Percentiles rank a stretch among this genome's conserved stretches.
phyloP scores from a whole-genome alignment of 2,113 vertebrate genomes.

The Oceanodroma tethys region DNA sequence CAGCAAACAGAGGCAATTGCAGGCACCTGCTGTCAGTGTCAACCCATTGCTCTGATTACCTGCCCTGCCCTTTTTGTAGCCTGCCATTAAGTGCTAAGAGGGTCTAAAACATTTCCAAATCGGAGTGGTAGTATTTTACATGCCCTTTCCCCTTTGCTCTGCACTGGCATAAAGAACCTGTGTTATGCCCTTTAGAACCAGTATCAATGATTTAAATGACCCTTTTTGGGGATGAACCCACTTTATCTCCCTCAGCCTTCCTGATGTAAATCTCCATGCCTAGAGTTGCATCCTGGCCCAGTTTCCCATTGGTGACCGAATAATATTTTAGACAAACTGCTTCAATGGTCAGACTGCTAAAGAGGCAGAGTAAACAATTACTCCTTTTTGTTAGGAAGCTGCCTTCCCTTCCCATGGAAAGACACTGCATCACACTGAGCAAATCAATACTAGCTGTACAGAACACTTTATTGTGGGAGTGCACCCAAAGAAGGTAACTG shows the following conservation, averaged over 20 bases:
- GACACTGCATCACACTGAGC: not conserved
- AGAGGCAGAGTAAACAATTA: constrained; percentile 1
- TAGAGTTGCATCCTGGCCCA: not conserved
- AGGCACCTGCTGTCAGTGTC: not conserved
- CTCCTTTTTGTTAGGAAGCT: constrained; percentile 22
- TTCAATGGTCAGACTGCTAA: constrained; percentile 3
- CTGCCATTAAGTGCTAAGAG: not conserved
- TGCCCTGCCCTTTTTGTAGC: not conserved
- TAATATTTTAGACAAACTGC: not conserved
- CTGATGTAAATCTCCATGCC: not conserved
- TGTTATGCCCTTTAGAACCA: not conserved
- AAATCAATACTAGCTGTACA: not conserved
- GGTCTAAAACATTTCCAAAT: not conserved
- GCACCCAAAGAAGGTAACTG: not conserved
- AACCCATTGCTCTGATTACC: not conserved
- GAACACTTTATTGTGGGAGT: not conserved
- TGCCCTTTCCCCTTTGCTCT: not conserved
- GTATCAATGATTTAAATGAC: not conserved
- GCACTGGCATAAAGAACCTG: not conserved
- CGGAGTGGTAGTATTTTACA: not conserved
- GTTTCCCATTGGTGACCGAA: not conserved
- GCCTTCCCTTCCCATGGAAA: constrained; percentile 1
- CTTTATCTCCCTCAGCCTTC: not conserved
- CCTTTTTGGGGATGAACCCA: not conserved
- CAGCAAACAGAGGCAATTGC: not conserved